A percentile compares a stretch with the other conserved stretches of the same genome.
These are phyloP conservation scores for Eolophus roseicapilla DNA, from an alignment of 2,113 vertebrate genomes.

Conservation along the genomic window DNA sequence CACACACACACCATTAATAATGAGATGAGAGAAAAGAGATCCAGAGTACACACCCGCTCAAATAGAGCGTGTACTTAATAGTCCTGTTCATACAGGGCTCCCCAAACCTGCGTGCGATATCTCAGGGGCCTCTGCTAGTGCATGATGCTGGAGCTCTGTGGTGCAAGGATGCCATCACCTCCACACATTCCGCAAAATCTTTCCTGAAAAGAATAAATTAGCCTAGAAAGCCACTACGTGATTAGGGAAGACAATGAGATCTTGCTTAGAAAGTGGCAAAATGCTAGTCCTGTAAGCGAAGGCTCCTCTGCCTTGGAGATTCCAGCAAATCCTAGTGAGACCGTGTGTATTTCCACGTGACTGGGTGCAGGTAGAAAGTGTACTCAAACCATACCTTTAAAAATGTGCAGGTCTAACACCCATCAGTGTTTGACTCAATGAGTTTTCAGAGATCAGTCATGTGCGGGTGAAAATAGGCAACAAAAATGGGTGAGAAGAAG, in stretches of 20 bases:
- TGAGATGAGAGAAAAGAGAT: conserved; percentile 61
- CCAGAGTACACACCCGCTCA: background rate
- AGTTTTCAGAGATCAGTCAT: no score
- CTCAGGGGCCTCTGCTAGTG: background rate
- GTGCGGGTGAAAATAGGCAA: background rate
- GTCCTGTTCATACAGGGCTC: background rate
- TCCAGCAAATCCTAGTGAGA: background rate
- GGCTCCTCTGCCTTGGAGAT: rapidly evolving
- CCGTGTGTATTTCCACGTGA: rapidly evolving
- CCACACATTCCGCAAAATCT: background rate
- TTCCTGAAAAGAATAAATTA: conserved; percentile 21
- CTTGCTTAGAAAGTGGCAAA: background rate
- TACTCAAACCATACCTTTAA: rapidly evolving
- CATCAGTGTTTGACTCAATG: rapidly evolving
- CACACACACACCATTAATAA: conserved; percentile 24
- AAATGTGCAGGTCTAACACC: background rate
- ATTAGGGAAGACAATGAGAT: background rate
- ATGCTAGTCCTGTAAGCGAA: rapidly evolving
- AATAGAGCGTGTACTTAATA: conserved; percentile 38
- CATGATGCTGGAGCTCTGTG: background rate
- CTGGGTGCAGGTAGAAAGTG: background rate
- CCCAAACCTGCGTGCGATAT: background rate
- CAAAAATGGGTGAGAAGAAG: background rate
- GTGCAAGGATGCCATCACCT: background rate
- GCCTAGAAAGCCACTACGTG: background rate